Evolutionary conservation across 2,113 vertebrate species (phyloP).

Genomic region (Eurypyga helias): DNA sequence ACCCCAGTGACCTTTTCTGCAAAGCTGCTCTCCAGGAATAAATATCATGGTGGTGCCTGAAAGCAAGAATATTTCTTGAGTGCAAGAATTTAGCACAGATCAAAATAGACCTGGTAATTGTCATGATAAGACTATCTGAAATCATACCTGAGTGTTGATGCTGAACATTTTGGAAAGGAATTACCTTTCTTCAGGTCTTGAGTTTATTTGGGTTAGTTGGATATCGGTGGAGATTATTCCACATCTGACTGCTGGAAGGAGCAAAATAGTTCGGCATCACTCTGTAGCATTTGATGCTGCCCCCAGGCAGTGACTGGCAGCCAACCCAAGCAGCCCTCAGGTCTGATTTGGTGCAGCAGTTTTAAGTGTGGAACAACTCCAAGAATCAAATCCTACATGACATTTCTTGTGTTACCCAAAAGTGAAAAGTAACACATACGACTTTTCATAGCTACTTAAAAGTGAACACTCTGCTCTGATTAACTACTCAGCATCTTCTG

Average conservation of each 20-base stretch:
- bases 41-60: not conserved
- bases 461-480: not conserved
- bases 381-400: not conserved
- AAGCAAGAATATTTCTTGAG: not conserved
- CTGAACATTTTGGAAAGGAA: not conserved
- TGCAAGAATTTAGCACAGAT: not conserved
- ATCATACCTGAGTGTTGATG: not conserved
- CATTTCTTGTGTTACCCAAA: not conserved
- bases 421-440: not conserved
- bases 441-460: not conserved
- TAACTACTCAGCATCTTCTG: not conserved
- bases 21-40: not conserved
- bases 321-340: not conserved
- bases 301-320: not conserved
- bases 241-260: not conserved
- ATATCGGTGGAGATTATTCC: not conserved
- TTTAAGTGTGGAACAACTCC: not conserved
- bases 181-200: not conserved
- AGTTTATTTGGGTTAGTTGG: rapidly evolving
- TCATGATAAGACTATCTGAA: not conserved
- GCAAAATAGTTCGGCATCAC: not conserved
- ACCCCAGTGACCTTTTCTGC: not conserved
- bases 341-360: not conserved
- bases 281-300: not conserved
- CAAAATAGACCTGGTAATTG: not conserved